phyloP scores from a whole-genome alignment of 2,113 vertebrate genomes.

The Lepus timidus region DNA sequence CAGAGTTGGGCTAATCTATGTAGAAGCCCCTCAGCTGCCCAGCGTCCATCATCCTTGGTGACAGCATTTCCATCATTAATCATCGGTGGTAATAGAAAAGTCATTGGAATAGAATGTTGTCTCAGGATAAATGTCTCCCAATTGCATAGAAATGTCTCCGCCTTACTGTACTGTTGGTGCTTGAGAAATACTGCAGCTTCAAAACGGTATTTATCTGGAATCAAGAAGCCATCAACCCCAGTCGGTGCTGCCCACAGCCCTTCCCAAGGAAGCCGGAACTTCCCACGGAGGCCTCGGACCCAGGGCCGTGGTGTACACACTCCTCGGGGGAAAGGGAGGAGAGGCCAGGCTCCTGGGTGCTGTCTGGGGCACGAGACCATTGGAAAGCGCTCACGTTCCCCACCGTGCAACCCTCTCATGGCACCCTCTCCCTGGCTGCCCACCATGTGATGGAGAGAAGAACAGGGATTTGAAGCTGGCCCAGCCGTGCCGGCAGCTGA shows the following conservation, averaged over 20 bases:
- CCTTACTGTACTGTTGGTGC: conserved; percentile 72
- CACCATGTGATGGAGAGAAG: neutral
- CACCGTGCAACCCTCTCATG: fast-evolving
- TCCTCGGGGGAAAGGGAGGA: neutral
- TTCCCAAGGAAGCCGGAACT: fast-evolving
- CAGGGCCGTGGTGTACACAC: fast-evolving
- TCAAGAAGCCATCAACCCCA: neutral
- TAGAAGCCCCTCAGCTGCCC: conserved; percentile 68
- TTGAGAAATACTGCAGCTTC: conserved; percentile 69
- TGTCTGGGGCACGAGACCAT: neutral
- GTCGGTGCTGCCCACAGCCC: neutral
- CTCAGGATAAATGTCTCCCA: conserved; percentile 81
- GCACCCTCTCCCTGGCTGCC: neutral
- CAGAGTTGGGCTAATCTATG: conserved; percentile 59
- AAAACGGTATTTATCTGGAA: conserved; percentile 58
- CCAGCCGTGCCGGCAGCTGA: neutral
- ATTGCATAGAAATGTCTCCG: conserved; percentile 78
- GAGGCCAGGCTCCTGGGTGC: no score
- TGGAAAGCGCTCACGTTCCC: neutral
- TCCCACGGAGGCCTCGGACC: neutral
- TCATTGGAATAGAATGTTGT: conserved; percentile 79
- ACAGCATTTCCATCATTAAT: conserved; percentile 84
- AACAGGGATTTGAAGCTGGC: neutral
- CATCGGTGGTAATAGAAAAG: conserved; percentile 79
- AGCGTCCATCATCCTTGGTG: conserved; percentile 77